Conservation (phyloP, 2,113 vertebrate species). For the Oreotrochilus melanogaster region DNA sequence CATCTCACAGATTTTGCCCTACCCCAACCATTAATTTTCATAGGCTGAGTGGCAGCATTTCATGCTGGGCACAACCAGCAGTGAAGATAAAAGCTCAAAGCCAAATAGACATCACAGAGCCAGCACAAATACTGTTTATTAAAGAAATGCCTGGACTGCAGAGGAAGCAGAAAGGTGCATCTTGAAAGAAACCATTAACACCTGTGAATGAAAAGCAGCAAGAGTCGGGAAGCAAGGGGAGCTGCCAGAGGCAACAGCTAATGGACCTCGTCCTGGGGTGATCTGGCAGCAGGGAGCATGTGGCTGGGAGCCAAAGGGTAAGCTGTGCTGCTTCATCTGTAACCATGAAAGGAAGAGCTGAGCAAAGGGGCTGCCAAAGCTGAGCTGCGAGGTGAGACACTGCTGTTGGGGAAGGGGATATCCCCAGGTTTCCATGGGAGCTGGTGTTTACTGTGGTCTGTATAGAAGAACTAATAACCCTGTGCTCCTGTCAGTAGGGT, state of each 20-base stretch:
- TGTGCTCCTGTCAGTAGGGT: not conserved
- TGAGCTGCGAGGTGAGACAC: not conserved
- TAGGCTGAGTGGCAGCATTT: constrained; percentile 23
- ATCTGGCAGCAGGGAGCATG: not conserved
- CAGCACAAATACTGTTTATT: constrained; percentile 42
- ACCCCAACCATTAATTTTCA: constrained; percentile 16
- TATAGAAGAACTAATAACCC: not conserved
- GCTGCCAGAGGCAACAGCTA: constrained; percentile 36
- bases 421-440: not conserved
- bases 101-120: constrained; percentile 39
- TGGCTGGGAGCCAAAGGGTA: constrained; percentile 5
- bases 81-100: constrained; percentile 21
- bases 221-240: not conserved
- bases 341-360: not conserved
- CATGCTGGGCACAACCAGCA: constrained; percentile 13
- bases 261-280: constrained; percentile 21
- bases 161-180: constrained; percentile 37
- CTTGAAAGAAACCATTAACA: constrained; percentile 52
- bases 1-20: not conserved
- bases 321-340: not conserved
- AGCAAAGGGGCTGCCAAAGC: not conserved
- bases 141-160: constrained; percentile 55
- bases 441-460: not conserved
- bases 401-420: not conserved
- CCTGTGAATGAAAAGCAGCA: constrained; percentile 14